These are phyloP conservation scores for Halictus quadricinctus DNA, from an alignment of 2,888 invertebrate genomes.

Conservation along the genomic window DNA sequence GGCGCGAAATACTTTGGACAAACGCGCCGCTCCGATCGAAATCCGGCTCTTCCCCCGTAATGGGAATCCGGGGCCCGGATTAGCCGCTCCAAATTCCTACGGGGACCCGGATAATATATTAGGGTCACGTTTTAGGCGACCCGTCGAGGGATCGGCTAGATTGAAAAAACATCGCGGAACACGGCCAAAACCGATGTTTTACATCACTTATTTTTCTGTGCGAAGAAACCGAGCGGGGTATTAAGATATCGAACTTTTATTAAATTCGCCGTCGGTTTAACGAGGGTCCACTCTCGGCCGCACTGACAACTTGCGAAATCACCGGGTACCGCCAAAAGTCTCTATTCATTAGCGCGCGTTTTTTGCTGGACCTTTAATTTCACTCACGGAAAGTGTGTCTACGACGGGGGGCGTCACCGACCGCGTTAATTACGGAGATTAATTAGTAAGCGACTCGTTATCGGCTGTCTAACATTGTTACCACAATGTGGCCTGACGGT, in stretches of 20 bases:
- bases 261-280: background rate
- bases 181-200: background rate
- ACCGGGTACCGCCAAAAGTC: background rate
- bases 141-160: background rate
- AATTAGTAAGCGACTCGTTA: background rate
- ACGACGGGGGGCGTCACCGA: background rate
- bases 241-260: constrained; percentile 15
- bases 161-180: constrained; percentile 14
- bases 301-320: background rate
- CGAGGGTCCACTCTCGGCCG: background rate
- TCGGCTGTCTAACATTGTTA: background rate
- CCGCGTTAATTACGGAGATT: background rate
- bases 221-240: constrained; percentile 3
- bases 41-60: constrained; percentile 22
- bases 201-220: background rate
- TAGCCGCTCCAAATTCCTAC: constrained; percentile 26
- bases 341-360: background rate
- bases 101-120: constrained; percentile 6
- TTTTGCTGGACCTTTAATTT: background rate
- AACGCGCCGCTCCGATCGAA: constrained; percentile 50
- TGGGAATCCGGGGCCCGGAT: constrained; percentile 22
- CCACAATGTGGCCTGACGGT: background rate
- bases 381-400: background rate
- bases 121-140: background rate
- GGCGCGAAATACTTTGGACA: constrained; percentile 65